Conservation (phyloP, 2,888 invertebrate species). For the Lagria hirta region DNA sequence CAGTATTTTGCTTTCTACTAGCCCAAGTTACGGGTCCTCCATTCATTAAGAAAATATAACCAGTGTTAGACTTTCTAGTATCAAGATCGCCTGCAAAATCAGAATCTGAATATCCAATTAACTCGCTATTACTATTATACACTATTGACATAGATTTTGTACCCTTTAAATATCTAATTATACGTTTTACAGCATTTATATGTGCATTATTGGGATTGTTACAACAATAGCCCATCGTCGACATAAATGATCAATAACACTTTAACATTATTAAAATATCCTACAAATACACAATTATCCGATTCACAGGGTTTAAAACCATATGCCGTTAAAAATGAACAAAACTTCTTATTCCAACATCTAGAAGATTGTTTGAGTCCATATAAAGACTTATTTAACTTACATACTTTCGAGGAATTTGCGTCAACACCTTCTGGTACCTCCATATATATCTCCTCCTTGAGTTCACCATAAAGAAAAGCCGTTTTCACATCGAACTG, state of each 20-base stretch:
- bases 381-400: conserved; percentile 41
- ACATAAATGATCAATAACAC: conserved; percentile 41
- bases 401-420: conserved; percentile 34
- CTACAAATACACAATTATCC: conserved; percentile 41
- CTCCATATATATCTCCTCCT: conserved; percentile 31
- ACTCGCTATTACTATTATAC: not conserved
- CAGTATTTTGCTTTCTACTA: not conserved
- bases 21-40: not conserved
- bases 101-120: not conserved
- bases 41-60: not conserved
- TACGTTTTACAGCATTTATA: conserved; percentile 6
- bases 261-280: conserved; percentile 23
- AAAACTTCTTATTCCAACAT: conserved; percentile 40
- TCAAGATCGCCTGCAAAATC: not conserved
- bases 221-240: conserved; percentile 42
- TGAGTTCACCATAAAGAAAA: conserved; percentile 31
- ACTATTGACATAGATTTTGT: conserved; percentile 3
- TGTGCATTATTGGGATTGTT: conserved; percentile 7
- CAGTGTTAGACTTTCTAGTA: not conserved
- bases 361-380: conserved; percentile 40
- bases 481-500: conserved; percentile 37
- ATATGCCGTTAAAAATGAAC: conserved; percentile 36
- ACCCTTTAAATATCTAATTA: conserved; percentile 11
- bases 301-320: conserved; percentile 30
- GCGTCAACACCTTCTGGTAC: conserved; percentile 24